Evolutionary conservation across 2,888 invertebrate genomes (phyloP), one percentile per base, ranked within the genome.

Genomic region (Euphydryas editha): DNA sequence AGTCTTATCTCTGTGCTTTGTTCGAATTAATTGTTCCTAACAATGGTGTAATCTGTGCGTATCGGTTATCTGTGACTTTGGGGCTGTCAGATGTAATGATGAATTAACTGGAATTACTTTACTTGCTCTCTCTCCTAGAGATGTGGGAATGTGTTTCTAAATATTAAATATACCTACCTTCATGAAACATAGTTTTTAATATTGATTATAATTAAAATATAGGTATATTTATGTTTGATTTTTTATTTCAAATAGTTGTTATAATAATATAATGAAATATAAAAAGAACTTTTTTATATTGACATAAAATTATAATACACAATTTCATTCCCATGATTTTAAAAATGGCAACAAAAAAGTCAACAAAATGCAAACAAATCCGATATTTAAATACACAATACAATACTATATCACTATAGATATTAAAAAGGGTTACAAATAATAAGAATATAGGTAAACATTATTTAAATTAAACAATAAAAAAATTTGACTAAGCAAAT

Each of bases 381-480:
- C 20, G 4, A 20, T 21, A 47, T 47, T 47, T 47, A 47, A 47
- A 47, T 18, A 6, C 11, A n/a, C n/a, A n/a, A n/a, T 4, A 47
- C 47, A 21, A 13, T 47, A 47, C 20, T 8, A 47, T 47, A 20
- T 47, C 47, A 47, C 3, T 47, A 10, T n/a, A n/a, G n/a, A 36
- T 13, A 47, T 20, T 47, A 20, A 39, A 65, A 59, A 54, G 67
- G 67, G 67, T 67, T 59, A 58, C 44, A 44, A n/a, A 13, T 39
- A 39, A 58, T 24, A 15, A 55, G n/a, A 30, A 46, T 15, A n/a
- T 51, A 46, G 18, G 39, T 46, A 56, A 66, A 62, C 47, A 47
- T 20, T 67, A 71, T 69, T 71, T 59, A 73, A 70, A 62, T 62
- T 59, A 62, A 67, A 71, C 67, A 72, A 66, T 67, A 72, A 67